Base-by-base conservation (phyloP, 2,113 vertebrate species). In the Calidris pygmaea region DNA sequence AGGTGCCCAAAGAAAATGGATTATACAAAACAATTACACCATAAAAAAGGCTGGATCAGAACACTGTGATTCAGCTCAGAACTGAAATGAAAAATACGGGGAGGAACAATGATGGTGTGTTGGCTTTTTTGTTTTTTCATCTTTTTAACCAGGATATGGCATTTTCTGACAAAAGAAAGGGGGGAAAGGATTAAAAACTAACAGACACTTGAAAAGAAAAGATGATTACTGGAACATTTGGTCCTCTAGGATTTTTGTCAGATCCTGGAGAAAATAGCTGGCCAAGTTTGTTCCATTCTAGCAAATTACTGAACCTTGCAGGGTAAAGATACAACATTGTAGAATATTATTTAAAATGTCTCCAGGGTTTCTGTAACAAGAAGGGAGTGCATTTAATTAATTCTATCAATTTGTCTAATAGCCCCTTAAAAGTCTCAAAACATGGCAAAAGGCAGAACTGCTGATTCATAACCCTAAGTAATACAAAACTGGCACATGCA, bases 1-100 rank as follows among this genome's bases (percentile, higher is more conserved):
- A 95, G 70, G 71, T 84, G 53, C 43, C 75, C 80, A 94, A 93
- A 94, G 90, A 95, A 96, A 96, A 95, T 59, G 65, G 76, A 95
- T 89, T 85, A 80, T 60, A 68, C 80, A 85, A 95, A 92, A 90
- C 83, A 95, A 89, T 82, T 58, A 82, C n/a, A 63, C 56, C 56
- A 83, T 86, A 75, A 81, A 95, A 77, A 90, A 63, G 59, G 73
- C 65, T 89, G 41, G 50, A 92, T 82, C 9, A 10, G 85, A 90
- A 81, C 70, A 92, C 35, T 23, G 65, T 88, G 93, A 88, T 93
- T 94, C 87, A 91, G 75, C 80, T 85, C 32, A 88, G 68, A 87
- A 87, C 77, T 56, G 7, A 92, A 90, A 71, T 20, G 65, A 84
- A 81, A 83, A 74, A 84, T 21, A 73, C 18, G 45, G 41, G 29